Conservation (phyloP, 2,888 invertebrate species). For the Phengaris arion region DNA sequence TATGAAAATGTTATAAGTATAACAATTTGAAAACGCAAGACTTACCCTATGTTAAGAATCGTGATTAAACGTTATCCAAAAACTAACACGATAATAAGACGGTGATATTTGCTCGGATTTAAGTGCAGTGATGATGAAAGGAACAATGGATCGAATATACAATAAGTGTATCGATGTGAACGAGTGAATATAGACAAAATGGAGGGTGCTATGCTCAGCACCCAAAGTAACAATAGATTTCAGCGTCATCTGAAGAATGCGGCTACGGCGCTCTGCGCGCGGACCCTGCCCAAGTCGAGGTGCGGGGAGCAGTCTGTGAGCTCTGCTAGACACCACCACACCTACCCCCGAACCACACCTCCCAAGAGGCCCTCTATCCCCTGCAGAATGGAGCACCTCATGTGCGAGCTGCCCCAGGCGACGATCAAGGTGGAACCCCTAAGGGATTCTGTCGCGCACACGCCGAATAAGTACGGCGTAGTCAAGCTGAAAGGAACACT, state of each 20-base stretch:
- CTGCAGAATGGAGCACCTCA: constrained; percentile 63
- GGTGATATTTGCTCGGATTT: constrained; percentile 32
- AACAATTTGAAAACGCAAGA: background rate
- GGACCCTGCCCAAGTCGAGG: constrained; percentile 72
- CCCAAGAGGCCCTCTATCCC: constrained; percentile 63
- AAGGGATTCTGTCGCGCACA: constrained; percentile 47
- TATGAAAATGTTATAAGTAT: background rate
- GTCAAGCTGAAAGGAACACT: constrained; percentile 63
- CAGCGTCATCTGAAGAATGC: constrained; percentile 69
- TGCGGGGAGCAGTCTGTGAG: constrained; percentile 57
- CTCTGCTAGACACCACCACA: constrained; percentile 66
- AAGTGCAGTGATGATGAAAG: constrained; percentile 27
- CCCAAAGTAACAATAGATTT: constrained; percentile 70
- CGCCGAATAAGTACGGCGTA: constrained; percentile 52
- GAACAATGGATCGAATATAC: constrained; percentile 61
- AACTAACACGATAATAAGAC: constrained; percentile 33
- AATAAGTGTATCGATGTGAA: constrained; percentile 48
- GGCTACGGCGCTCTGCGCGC: constrained; percentile 69
- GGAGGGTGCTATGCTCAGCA: constrained; percentile 77
- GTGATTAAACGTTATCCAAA: constrained; percentile 20
- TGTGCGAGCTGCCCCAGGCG: constrained; percentile 49
- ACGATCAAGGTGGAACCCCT: constrained; percentile 50
- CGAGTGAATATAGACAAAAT: constrained; percentile 49
- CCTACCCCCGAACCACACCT: constrained; percentile 65
- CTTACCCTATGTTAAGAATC: background rate